Evolutionary conservation across 2,888 invertebrate species (phyloP).

Genomic region (Agrochola macilenta): DNA sequence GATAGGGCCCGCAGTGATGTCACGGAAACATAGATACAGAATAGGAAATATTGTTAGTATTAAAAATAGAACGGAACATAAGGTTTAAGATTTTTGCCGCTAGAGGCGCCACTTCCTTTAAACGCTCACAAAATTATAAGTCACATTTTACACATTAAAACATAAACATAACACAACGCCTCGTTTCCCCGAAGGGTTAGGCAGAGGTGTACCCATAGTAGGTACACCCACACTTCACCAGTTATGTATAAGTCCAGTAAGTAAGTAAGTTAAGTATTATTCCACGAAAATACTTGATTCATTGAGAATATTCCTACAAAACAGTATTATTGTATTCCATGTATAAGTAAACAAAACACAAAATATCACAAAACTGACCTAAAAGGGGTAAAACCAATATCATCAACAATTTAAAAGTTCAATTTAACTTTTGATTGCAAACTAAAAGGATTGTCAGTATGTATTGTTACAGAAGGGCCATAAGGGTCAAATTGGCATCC

Average conservation of each 20-base stretch:
- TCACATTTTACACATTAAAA: not conserved
- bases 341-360: not conserved
- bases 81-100: not conserved
- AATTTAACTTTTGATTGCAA: conserved; percentile 14
- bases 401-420: not conserved
- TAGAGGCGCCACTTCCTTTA: not conserved
- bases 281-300: not conserved
- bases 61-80: not conserved
- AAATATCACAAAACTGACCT: not conserved
- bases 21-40: no score
- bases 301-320: not conserved
- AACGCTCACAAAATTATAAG: not conserved
- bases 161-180: no score
- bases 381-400: not conserved
- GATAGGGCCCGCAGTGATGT: no score
- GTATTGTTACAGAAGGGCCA: not conserved
- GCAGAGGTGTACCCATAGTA: no score
- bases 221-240: no score
- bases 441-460: not conserved
- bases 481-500: conserved; percentile 1
- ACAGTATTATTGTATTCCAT: not conserved
- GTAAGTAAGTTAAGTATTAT: no score
- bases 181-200: no score
- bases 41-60: not conserved
- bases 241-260: no score